Evolutionary conservation across 1,140 invertebrate genomes (phyloP).

Genomic region (Octopus sinensis): DNA sequence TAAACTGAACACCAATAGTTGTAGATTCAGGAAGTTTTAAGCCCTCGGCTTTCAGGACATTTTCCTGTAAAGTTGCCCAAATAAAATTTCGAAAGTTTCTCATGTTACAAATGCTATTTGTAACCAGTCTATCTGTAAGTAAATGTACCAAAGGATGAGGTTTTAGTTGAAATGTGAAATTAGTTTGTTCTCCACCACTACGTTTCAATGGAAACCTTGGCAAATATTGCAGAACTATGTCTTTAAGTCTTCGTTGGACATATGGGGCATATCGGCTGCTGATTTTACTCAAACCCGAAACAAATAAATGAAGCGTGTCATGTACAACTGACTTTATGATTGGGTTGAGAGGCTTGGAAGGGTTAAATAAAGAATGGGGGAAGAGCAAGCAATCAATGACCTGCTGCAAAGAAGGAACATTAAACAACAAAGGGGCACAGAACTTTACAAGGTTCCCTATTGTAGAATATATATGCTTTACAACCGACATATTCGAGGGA

Average conservation of each 20-base stretch:
- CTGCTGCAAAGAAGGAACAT: background rate
- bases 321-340: background rate
- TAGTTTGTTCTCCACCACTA: background rate
- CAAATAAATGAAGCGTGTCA: conserved; percentile 15
- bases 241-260: conserved; percentile 27
- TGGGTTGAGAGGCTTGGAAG: background rate
- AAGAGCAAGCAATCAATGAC: background rate
- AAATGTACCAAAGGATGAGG: background rate
- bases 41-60: background rate
- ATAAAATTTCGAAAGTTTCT: background rate
- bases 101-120: background rate
- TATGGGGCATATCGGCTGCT: conserved; percentile 27
- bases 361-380: background rate
- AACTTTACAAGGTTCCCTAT: background rate
- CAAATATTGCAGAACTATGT: conserved; percentile 28
- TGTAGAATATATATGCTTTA: background rate
- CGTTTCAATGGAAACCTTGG: conserved; percentile 22
- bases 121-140: background rate
- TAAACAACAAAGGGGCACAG: background rate
- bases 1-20: background rate
- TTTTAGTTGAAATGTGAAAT: background rate
- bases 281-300: conserved; percentile 35
- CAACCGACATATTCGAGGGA: background rate
- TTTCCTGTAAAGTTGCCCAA: background rate
- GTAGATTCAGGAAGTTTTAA: background rate